Conservation (phyloP, 2,888 invertebrate species). For the Ichneumoninae sp. region DNA sequence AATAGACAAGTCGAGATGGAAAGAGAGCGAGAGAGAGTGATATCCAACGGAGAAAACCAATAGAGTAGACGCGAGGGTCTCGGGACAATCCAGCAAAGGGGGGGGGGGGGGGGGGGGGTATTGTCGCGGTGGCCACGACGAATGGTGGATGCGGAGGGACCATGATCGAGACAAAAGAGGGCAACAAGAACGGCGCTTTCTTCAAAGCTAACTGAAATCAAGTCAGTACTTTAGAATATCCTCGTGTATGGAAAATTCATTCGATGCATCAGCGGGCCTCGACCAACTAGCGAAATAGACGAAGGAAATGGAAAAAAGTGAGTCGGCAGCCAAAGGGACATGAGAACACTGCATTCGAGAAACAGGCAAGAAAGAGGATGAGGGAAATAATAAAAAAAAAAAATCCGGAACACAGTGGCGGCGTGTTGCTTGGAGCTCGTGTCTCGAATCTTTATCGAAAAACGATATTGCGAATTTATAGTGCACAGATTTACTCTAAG, state of each 20-base stretch:
- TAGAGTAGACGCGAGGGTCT: constrained; percentile 40
- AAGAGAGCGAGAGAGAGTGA: constrained; percentile 41
- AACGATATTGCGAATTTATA: constrained; percentile 64
- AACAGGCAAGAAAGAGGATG: constrained; percentile 13
- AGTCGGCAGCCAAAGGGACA: constrained; percentile 2
- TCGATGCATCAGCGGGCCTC: neutral
- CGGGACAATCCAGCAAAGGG: constrained; percentile 19
- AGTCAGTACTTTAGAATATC: neutral
- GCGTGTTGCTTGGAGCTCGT: neutral
- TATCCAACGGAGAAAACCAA: constrained; percentile 36
- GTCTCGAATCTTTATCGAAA: constrained; percentile 60
- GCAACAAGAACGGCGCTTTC: neutral
- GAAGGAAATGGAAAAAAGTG: neutral
- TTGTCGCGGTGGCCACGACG: constrained; percentile 14
- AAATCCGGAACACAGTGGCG: constrained; percentile 6
- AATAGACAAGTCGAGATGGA: constrained; percentile 66
- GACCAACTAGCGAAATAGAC: neutral
- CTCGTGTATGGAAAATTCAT: neutral
- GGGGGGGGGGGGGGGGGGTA: neutral
- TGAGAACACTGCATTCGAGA: neutral
- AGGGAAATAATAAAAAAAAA: constrained; percentile 27
- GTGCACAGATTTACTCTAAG: constrained; percentile 61
- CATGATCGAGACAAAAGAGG: constrained; percentile 1
- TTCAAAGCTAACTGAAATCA: neutral
- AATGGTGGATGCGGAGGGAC: neutral